Evolutionary conservation across 2,797 vertebrate species (phyloP), one percentile per base, ranked within the genome.

Genomic region (Fundulus diaphanus): DNA sequence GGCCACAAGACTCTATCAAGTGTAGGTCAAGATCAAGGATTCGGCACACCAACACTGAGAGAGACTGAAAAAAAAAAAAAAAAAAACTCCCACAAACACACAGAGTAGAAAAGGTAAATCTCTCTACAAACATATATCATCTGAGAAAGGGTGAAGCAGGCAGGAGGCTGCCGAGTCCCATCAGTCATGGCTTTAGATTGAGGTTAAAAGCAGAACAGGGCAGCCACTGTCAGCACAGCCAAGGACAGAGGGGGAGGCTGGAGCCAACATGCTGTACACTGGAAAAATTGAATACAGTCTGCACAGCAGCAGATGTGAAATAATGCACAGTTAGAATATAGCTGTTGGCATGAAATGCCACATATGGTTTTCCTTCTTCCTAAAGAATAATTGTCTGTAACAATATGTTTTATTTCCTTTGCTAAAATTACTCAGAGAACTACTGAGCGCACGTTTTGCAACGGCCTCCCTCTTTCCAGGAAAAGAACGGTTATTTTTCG

Each of bases 101-200:
- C 65, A 70, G 68, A 78, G 70, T 27, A 33, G 68, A 73, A 81
- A 73, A 84, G 76, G 74, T 83, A 86, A 40, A 88, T 80, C 85
- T 86, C 73, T 85, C 57, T 57, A 68, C 82, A 85, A 72, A 87
- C 87, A 93, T 89, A 82, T 71, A 92, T 94, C 85, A 91, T 90
- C 76, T 63, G 67, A 72, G 86, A 85, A 78, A 87, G 89, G n/a
- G 87, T 89, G 84, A 87, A 79, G 80, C 84, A 82, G 61, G 68
- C 76, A 90, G 84, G 78, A 87, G 76, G 84, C 76, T 78, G 37
- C 72, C 52, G 82, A 86, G 83, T 88, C 83, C 87, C 89, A 93
- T 94, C 91, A 90, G 84, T 93, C 90, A 91, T 79, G 82, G 87
- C 83, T 83, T 80, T 77, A 76, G 83, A 87, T 78, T 79, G 48